Percentiles rank a stretch among this genome's conserved stretches.
Evolutionary conservation across 2,797 vertebrate genomes (phyloP).

Genomic region (Sylvilagus floridanus): DNA sequence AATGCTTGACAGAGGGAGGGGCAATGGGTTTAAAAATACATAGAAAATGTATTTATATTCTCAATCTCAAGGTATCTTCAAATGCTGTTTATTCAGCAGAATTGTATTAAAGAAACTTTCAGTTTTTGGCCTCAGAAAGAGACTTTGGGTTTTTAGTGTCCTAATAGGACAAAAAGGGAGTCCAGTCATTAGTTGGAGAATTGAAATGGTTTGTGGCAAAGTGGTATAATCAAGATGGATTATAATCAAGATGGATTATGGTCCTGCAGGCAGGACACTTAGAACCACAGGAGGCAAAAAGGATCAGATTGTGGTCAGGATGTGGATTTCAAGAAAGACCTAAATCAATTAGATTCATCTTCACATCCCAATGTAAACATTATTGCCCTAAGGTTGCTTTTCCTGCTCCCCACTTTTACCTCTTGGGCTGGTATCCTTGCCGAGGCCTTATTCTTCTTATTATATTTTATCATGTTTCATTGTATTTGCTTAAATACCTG

Average conservation of each 20-base stretch:
- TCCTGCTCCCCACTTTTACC: neutral
- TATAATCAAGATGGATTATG: slow-evolving; percentile 73
- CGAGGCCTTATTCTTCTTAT: neutral
- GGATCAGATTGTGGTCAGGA: slow-evolving; percentile 65
- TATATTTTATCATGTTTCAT: neutral
- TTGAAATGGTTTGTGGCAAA: slow-evolving; percentile 60
- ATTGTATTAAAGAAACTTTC: neutral
- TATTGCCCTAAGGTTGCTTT: neutral
- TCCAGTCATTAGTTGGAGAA: slow-evolving; percentile 62
- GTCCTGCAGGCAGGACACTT: slow-evolving; percentile 1
- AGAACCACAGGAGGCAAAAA: slow-evolving; percentile 32
- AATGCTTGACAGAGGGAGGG: neutral
- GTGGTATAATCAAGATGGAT: slow-evolving; percentile 69
- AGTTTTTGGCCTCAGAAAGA: neutral
- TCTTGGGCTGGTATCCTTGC: neutral
- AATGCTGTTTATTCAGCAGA: slow-evolving; percentile 45
- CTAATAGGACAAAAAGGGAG: neutral
- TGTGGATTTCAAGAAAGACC: slow-evolving; percentile 33
- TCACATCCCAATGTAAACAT: neutral
- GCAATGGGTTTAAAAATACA: neutral
- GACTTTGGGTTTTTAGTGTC: slow-evolving; percentile 26
- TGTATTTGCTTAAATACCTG: slow-evolving; percentile 5
- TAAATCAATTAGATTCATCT: slow-evolving; percentile 64
- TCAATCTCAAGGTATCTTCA: neutral
- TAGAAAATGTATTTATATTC: neutral